Conservation (phyloP, 2,888 invertebrate genomes). For the Xanthia icteritia region DNA sequence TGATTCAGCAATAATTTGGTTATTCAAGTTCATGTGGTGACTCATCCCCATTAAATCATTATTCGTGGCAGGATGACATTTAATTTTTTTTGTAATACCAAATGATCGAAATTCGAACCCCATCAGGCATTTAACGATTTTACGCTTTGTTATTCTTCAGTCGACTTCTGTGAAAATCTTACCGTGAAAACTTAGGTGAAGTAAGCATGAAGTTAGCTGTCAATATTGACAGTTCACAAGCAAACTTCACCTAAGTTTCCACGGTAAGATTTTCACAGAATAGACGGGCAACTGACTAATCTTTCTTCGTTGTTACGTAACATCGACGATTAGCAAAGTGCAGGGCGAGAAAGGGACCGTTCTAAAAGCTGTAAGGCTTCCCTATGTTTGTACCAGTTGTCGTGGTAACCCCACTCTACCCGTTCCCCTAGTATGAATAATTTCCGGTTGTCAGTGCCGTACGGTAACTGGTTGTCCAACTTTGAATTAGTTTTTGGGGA, state of each 20-base stretch:
- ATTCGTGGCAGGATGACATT: conserved; percentile 13
- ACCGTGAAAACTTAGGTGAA: too few relatives aligned
- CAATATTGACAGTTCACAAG: too few relatives aligned
- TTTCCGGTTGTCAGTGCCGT: conserved; percentile 83
- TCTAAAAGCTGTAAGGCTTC: conserved; percentile 76
- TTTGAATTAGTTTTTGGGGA: conserved; percentile 64
- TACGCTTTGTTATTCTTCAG: conserved; percentile 38
- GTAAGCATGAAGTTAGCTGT: too few relatives aligned
- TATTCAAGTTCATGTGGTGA: conserved; percentile 29
- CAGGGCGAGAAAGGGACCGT: conserved; percentile 50
- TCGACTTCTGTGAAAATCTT: too few relatives aligned
- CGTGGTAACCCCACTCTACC: conserved; percentile 81
- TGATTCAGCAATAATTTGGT: conserved; percentile 34
- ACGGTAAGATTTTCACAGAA: too few relatives aligned
- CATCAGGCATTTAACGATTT: conserved; percentile 49
- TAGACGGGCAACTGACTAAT: conserved; percentile 60
- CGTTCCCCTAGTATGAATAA: conserved; percentile 76
- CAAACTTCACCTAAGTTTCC: too few relatives aligned
- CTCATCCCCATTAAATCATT: conserved; percentile 47
- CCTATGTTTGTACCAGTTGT: conserved; percentile 84
- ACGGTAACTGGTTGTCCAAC: conserved; percentile 61
- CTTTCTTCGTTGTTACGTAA: conserved; percentile 54
- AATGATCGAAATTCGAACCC: conserved; percentile 34
- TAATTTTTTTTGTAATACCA: conserved; percentile 26
- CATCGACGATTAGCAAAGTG: conserved; percentile 62